Conservation (phyloP, 1,140 invertebrate genomes). For the Heliconius eleuchia region DNA sequence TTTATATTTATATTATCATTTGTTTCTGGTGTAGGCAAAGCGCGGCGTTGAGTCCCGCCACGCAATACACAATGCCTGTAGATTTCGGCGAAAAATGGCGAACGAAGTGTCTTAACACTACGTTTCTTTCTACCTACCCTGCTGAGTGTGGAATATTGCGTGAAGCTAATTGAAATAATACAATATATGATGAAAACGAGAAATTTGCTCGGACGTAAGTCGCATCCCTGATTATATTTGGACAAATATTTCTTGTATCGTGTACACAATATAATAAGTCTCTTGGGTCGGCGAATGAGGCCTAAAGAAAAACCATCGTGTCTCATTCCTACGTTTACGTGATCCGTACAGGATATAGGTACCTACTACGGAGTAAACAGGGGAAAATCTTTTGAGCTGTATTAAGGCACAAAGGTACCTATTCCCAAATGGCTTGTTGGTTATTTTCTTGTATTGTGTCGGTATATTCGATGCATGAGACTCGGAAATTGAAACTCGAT, state of each 20-base stretch:
- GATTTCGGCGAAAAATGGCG: too few species aligned
- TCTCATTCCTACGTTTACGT: constrained; percentile 70
- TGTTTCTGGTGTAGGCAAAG: too few species aligned
- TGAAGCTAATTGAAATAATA: constrained; percentile 14
- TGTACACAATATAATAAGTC: constrained; percentile 79
- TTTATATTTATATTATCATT: too few species aligned
- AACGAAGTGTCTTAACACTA: too few species aligned
- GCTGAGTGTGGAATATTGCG: too few species aligned
- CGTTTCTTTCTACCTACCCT: too few species aligned
- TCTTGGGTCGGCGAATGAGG: constrained; percentile 71
- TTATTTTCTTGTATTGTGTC: constrained; percentile 66
- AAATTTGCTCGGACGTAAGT: constrained; percentile 70
- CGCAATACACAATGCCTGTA: too few species aligned
- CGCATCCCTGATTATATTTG: constrained; percentile 78
- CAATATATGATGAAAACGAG: constrained; percentile 68
- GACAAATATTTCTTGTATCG: constrained; percentile 71
- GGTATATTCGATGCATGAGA: constrained; percentile 50
- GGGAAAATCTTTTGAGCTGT: constrained; percentile 74
- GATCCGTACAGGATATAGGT: constrained; percentile 59
- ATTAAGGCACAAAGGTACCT: constrained; percentile 68
- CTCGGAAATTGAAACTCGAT: constrained; percentile 63
- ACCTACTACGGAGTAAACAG: constrained; percentile 61
- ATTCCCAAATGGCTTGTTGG: constrained; percentile 66
- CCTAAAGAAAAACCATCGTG: constrained; percentile 70
- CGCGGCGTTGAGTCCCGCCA: too few species aligned